These are phyloP conservation scores for Argyresthia albistria DNA, from an alignment of 2,888 invertebrate genomes.

Conservation along the genomic window DNA sequence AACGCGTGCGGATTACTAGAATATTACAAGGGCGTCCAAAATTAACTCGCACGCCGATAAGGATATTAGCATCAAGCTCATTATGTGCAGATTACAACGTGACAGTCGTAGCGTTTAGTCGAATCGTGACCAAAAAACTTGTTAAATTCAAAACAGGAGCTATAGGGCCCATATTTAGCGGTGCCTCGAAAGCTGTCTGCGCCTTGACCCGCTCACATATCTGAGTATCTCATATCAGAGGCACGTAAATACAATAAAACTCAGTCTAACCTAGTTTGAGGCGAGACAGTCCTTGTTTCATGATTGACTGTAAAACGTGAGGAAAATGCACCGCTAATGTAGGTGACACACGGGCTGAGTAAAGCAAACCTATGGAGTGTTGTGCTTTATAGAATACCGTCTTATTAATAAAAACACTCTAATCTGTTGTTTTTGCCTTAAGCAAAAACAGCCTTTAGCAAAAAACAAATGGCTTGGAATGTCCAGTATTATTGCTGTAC, in stretches of 20 bases:
- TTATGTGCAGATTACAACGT: slow-evolving; percentile 46
- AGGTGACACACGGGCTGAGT: not conserved
- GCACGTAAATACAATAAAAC: slow-evolving; percentile 70
- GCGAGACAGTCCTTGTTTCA: slow-evolving; percentile 44
- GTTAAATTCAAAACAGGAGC: slow-evolving; percentile 41
- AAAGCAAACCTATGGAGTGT: no score
- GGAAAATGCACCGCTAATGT: slow-evolving; percentile 18
- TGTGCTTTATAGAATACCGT: no score
- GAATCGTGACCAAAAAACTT: slow-evolving; percentile 36
- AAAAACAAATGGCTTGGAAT: no score
- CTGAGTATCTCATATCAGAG: slow-evolving; percentile 62
- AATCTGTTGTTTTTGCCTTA: no score
- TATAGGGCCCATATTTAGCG: slow-evolving; percentile 52
- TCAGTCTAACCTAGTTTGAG: slow-evolving; percentile 49
- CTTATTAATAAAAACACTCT: no score
- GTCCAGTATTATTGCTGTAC: no score
- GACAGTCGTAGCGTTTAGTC: slow-evolving; percentile 26
- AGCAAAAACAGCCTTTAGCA: no score
- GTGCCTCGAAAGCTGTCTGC: slow-evolving; percentile 59
- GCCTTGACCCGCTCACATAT: slow-evolving; percentile 59
- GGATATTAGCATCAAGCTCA: slow-evolving; percentile 33
- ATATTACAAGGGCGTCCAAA: slow-evolving; percentile 41
- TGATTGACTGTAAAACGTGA: slow-evolving; percentile 22
- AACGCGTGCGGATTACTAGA: slow-evolving; percentile 27
- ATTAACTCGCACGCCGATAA: slow-evolving; percentile 34